These are phyloP conservation scores for Andrena flavipes DNA, from an alignment of 2,888 invertebrate genomes.

Conservation along the genomic window DNA sequence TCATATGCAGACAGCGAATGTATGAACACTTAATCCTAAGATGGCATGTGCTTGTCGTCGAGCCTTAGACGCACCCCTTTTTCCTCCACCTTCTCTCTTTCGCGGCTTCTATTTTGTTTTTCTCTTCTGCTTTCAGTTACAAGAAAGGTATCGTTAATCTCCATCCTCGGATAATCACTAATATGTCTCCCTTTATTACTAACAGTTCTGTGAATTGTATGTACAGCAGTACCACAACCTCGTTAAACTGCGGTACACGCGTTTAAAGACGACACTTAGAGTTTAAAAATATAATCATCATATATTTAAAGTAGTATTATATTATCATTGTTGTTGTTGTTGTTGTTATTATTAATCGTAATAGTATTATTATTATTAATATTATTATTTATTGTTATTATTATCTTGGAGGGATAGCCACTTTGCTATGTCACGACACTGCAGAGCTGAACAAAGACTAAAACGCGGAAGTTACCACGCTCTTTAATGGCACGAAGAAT, in stretches of 20 bases:
- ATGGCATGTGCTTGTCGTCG: slow-evolving; percentile 74
- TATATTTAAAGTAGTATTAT: slow-evolving; percentile 81
- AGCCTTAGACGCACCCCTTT: slow-evolving; percentile 50
- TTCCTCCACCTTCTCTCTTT: slow-evolving; percentile 5
- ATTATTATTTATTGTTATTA: slow-evolving; percentile 79
- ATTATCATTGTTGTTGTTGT: slow-evolving; percentile 74
- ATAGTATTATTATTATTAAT: slow-evolving; percentile 76
- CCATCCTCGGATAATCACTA: slow-evolving; percentile 55
- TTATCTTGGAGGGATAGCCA: slow-evolving; percentile 84
- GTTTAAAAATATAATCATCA: slow-evolving; percentile 85
- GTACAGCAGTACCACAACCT: slow-evolving; percentile 81
- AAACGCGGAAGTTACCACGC: slow-evolving; percentile 82
- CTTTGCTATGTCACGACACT: slow-evolving; percentile 83
- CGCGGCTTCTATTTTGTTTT: slow-evolving; percentile 20
- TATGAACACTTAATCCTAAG: slow-evolving; percentile 73
- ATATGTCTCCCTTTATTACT: slow-evolving; percentile 64
- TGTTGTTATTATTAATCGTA: slow-evolving; percentile 70
- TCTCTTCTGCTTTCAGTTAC: slow-evolving; percentile 59
- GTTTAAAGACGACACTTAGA: slow-evolving; percentile 84
- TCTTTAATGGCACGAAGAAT: slow-evolving; percentile 83
- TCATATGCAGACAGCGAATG: slow-evolving; percentile 77
- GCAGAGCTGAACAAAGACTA: slow-evolving; percentile 83
- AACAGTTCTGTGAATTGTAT: slow-evolving; percentile 80
- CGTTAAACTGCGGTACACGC: slow-evolving; percentile 78
- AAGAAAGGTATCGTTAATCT: slow-evolving; percentile 65